Evolutionary conservation across 2,888 invertebrate genomes (phyloP).

Genomic region (Cantharis rufa): DNA sequence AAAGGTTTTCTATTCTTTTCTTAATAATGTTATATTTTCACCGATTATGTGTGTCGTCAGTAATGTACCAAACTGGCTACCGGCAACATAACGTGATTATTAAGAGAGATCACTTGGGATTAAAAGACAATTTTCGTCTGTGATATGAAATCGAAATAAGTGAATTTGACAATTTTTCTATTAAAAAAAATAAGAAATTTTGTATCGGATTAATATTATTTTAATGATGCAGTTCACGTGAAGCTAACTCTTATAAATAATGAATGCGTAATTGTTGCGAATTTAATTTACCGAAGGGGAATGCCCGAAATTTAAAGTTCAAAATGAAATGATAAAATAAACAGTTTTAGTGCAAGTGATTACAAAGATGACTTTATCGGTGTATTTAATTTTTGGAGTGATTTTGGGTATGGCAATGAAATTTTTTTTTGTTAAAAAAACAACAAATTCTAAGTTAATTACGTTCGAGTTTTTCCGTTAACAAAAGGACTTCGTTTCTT

Average conservation of each 20-base stretch:
- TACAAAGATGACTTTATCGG: neutral
- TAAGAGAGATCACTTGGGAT: neutral
- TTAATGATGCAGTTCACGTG: neutral
- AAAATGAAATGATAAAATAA: neutral
- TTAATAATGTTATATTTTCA: neutral
- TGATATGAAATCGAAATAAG: neutral
- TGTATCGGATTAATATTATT: neutral
- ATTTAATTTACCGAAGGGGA: neutral
- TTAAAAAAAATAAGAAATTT: neutral
- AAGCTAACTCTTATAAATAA: neutral
- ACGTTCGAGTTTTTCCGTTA: neutral
- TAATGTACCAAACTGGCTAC: neutral
- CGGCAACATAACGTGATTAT: slow-evolving; percentile 1
- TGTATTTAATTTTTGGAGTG: neutral
- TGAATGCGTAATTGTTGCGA: neutral
- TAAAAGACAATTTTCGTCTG: neutral
- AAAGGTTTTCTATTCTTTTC: slow-evolving; percentile 2
- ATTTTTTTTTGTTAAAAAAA: neutral
- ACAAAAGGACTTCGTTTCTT: slow-evolving; percentile 1
- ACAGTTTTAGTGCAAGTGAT: neutral
- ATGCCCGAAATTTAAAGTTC: neutral
- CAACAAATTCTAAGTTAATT: neutral
- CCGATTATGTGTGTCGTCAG: neutral
- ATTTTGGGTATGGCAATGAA: neutral
- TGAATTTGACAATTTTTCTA: neutral